phyloP scores from a whole-genome alignment of 2,888 invertebrate species.

The Mesoligia furuncula region DNA sequence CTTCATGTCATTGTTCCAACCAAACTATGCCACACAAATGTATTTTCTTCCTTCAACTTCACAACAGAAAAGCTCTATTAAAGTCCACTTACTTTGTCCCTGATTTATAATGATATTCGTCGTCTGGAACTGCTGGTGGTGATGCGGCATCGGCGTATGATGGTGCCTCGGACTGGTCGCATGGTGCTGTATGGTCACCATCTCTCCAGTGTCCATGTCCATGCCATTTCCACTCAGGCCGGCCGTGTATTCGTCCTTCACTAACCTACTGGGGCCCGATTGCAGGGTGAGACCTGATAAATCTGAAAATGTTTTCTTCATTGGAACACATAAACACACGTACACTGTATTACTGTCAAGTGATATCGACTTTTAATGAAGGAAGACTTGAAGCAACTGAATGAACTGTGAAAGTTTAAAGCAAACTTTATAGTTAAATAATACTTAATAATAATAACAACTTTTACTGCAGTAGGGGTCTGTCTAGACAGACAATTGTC shows the following conservation, averaged over 20 bases:
- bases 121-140: slow-evolving; percentile 86
- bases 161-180: slow-evolving; percentile 88
- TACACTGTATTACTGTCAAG: slow-evolving; percentile 51
- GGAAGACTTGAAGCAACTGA: slow-evolving; percentile 27
- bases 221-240: slow-evolving; percentile 92
- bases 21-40: slow-evolving; percentile 25
- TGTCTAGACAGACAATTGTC: slow-evolving; percentile 57
- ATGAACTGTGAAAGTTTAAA: slow-evolving; percentile 7
- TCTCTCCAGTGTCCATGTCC: slow-evolving; percentile 89
- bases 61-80: slow-evolving; percentile 26
- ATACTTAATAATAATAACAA: slow-evolving; percentile 43
- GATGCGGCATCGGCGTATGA: slow-evolving; percentile 84
- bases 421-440: not conserved
- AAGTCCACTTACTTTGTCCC: slow-evolving; percentile 82
- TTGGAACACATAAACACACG: slow-evolving; percentile 63
- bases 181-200: slow-evolving; percentile 88
- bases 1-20: not conserved
- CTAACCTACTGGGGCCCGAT: slow-evolving; percentile 95
- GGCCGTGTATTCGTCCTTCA: slow-evolving; percentile 98
- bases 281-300: slow-evolving; percentile 97
- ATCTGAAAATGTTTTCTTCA: slow-evolving; percentile 90
- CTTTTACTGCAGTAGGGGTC: slow-evolving; percentile 3
- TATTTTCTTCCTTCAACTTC: slow-evolving; percentile 30
- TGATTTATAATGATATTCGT: slow-evolving; percentile 88
- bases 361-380: not conserved